These are phyloP conservation scores for Drosophila navojoa DNA, from an alignment of 1,140 invertebrate genomes.

Conservation along the genomic window DNA sequence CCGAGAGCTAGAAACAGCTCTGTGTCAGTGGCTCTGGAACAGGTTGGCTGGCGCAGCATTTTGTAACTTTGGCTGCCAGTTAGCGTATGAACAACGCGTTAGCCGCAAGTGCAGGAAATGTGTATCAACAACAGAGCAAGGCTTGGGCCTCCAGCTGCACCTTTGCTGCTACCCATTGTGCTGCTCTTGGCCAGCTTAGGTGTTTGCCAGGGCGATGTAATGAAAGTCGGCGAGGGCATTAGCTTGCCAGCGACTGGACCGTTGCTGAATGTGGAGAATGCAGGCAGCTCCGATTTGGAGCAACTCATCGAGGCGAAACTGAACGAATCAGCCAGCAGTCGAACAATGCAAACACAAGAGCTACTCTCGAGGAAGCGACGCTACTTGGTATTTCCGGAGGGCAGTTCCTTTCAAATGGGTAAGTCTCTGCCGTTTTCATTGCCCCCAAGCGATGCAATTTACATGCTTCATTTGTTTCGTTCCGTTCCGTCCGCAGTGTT, in stretches of 20 bases:
- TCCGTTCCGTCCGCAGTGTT: slow-evolving; percentile 56
- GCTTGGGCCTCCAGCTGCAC: slow-evolving; percentile 21
- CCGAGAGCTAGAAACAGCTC: slow-evolving; percentile 39
- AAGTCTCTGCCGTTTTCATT: slow-evolving; percentile 70
- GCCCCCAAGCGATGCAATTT: slow-evolving; percentile 30
- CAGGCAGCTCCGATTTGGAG: slow-evolving; percentile 49
- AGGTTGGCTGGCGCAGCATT: slow-evolving; percentile 25
- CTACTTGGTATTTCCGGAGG: slow-evolving; percentile 91
- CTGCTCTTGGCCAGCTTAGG: slow-evolving; percentile 14
- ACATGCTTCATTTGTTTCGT: slow-evolving; percentile 35
- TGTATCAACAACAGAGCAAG: slow-evolving; percentile 38
- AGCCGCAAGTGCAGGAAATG: slow-evolving; percentile 62
- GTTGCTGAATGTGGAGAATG: slow-evolving; percentile 40
- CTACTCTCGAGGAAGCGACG: slow-evolving; percentile 87
- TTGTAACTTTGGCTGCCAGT: slow-evolving; percentile 54
- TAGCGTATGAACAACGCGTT: slow-evolving; percentile 58
- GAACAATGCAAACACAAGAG: slow-evolving; percentile 41
- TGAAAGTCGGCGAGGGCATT: slow-evolving; percentile 40
- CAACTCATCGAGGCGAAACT: slow-evolving; percentile 70
- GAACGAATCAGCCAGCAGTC: slow-evolving; percentile 59
- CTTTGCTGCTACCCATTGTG: slow-evolving; percentile 21
- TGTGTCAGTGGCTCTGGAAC: slow-evolving; percentile 17
- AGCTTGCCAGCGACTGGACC: slow-evolving; percentile 35
- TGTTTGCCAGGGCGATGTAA: slow-evolving; percentile 28
- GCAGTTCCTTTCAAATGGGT: slow-evolving; percentile 90